A percentile compares a stretch with the other conserved stretches of the same genome.
These are phyloP conservation scores for Zaprionus nigranus DNA, from an alignment of 1,140 invertebrate species.

Conservation along the genomic window DNA sequence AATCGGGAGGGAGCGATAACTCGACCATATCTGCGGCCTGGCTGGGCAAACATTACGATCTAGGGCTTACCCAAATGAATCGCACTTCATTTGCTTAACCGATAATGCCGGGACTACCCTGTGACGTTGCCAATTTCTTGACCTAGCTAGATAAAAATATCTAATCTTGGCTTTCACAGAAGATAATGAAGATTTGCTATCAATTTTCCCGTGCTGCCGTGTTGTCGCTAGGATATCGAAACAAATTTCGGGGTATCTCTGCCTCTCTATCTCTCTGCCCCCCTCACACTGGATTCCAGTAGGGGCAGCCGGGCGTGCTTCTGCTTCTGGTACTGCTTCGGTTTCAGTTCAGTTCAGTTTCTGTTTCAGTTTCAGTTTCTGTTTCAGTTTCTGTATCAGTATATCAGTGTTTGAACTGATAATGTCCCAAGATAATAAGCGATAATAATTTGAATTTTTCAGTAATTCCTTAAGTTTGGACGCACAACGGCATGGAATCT, in stretches of 20 bases:
- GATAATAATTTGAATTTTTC: conserved; percentile 85
- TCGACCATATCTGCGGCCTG: conserved; percentile 36
- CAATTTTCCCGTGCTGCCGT: conserved; percentile 62
- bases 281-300: neutral
- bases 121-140: conserved; percentile 80
- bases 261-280: neutral
- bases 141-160: conserved; percentile 84
- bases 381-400: conserved; percentile 70
- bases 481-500: conserved; percentile 75
- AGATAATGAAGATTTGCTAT: conserved; percentile 85
- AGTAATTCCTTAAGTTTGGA: conserved; percentile 83
- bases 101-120: conserved; percentile 53
- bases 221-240: conserved; percentile 73
- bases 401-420: conserved; percentile 84
- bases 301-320: neutral
- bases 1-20: conserved; percentile 44
- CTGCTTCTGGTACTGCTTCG: conserved; percentile 9
- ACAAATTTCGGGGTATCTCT: conserved; percentile 50
- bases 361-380: conserved; percentile 19
- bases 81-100: conserved; percentile 68
- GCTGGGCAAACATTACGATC: conserved; percentile 43
- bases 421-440: conserved; percentile 84
- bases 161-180: conserved; percentile 84
- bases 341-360: conserved; percentile 2
- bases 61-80: conserved; percentile 27